Conservation (phyloP, 2,113 vertebrate species). For the Calonectris borealis region DNA sequence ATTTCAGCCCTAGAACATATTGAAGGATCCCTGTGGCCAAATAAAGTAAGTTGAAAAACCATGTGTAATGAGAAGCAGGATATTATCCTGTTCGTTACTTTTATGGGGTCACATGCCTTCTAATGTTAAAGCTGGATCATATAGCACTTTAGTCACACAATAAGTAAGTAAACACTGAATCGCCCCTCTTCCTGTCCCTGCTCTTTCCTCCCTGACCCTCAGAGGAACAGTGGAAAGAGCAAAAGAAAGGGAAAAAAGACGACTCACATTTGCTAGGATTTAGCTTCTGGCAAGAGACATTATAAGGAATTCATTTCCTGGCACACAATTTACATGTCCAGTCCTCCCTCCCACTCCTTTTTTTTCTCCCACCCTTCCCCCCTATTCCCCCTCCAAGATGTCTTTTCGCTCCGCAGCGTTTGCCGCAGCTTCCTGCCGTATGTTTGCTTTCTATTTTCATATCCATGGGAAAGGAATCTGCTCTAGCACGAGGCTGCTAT, state of each 20-base stretch:
- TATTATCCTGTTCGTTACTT: background rate
- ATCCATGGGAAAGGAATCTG: constrained; percentile 78
- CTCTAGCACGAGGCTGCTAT: background rate
- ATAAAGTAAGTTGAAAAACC: constrained; percentile 17
- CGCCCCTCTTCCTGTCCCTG: constrained; percentile 58
- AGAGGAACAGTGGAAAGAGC: constrained; percentile 22
- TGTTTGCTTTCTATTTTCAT: constrained; percentile 79
- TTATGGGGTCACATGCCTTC: background rate
- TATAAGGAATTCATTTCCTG: constrained; percentile 80
- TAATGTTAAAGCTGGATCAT: constrained; percentile 21
- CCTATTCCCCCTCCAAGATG: constrained; percentile 17
- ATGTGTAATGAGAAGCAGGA: constrained; percentile 29
- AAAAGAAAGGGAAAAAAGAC: background rate
- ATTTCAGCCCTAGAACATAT: background rate
- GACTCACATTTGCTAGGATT: constrained; percentile 61
- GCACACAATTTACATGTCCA: constrained; percentile 74
- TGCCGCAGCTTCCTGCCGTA: constrained; percentile 66
- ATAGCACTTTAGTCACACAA: constrained; percentile 42
- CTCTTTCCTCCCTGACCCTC: constrained; percentile 45
- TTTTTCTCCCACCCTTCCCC: constrained; percentile 50
- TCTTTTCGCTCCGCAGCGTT: constrained; percentile 6
- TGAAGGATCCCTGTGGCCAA: constrained; percentile 2
- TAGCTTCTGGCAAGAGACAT: constrained; percentile 72
- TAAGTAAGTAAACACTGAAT: constrained; percentile 59
- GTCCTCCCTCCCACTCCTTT: constrained; percentile 50